These are phyloP conservation scores for Upupa epops DNA, from an alignment of 2,113 vertebrate genomes.

Conservation along the genomic window DNA sequence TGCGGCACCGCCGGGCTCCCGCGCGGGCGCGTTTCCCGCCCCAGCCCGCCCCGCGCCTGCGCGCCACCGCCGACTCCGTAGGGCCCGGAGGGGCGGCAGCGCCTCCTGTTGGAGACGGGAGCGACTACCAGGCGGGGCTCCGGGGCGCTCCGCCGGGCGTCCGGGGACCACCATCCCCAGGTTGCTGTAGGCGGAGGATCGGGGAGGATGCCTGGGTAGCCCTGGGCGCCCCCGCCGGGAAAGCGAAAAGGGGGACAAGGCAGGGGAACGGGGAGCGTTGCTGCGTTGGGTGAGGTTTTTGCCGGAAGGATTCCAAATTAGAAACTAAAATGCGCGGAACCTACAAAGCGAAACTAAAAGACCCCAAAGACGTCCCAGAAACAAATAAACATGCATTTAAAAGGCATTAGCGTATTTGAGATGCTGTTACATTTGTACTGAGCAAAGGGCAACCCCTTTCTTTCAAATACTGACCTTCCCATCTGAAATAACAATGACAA, in stretches of 20 bases:
- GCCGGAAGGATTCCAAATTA: not conserved
- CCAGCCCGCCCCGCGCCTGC: not conserved
- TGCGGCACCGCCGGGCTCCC: not conserved
- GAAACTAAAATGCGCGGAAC: not conserved
- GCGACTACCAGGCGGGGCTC: no score
- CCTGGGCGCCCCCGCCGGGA: no score
- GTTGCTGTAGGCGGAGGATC: not conserved
- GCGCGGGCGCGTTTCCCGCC: not conserved
- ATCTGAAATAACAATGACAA: not conserved
- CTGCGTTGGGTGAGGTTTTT: not conserved
- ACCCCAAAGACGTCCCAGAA: not conserved
- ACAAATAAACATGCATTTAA: not conserved
- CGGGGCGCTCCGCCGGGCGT: not conserved
- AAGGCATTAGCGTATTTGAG: not conserved
- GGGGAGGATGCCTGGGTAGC: no score
- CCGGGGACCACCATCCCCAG: no score
- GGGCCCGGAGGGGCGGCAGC: not conserved
- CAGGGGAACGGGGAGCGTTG: not conserved
- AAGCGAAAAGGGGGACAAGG: no score
- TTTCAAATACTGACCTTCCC: not conserved
- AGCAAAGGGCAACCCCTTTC: not conserved
- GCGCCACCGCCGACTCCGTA: not conserved
- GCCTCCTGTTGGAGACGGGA: not conserved
- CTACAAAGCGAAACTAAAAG: not conserved
- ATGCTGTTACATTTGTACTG: not conserved